Percentiles rank a stretch among this genome's conserved stretches.
Evolutionary conservation across 2,113 vertebrate genomes (phyloP).

Genomic region (human): DNA sequence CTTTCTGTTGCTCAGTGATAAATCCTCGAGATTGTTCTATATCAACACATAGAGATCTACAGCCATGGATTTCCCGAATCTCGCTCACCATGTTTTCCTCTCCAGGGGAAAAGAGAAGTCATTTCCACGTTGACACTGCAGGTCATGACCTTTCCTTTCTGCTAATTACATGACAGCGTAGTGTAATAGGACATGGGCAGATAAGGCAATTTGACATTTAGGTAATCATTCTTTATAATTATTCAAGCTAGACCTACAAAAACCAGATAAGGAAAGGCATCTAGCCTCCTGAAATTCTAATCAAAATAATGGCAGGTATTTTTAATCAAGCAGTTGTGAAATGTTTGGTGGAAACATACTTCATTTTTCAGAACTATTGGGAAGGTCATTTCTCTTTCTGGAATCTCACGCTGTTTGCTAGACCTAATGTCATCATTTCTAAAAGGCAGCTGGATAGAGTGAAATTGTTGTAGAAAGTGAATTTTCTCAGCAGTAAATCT

Average conservation of each 20-base stretch:
- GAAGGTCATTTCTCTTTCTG: background rate
- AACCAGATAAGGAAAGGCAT: too few relatives aligned
- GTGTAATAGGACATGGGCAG: background rate
- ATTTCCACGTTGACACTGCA: background rate
- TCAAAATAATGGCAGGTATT: background rate
- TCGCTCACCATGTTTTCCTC: accelerated
- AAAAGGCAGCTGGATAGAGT: background rate
- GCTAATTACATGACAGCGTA: background rate
- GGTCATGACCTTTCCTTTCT: background rate
- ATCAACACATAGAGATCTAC: accelerated
- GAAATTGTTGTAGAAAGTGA: background rate
- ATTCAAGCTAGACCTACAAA: background rate
- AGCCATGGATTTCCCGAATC: background rate
- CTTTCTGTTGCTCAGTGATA: background rate
- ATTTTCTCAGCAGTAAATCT: constrained; percentile 3
- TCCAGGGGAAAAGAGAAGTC: background rate
- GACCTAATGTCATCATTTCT: background rate
- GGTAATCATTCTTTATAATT: background rate
- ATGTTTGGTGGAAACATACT: background rate
- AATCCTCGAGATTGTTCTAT: too few relatives aligned
- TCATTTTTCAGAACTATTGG: background rate
- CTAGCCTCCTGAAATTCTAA: background rate
- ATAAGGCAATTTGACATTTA: background rate
- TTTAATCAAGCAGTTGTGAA: background rate
- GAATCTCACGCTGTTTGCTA: background rate